A percentile compares a stretch with the other conserved stretches of the same genome.
phyloP scores from a whole-genome alignment of 1,140 invertebrate genomes.

The Pseudoatta argentina region DNA sequence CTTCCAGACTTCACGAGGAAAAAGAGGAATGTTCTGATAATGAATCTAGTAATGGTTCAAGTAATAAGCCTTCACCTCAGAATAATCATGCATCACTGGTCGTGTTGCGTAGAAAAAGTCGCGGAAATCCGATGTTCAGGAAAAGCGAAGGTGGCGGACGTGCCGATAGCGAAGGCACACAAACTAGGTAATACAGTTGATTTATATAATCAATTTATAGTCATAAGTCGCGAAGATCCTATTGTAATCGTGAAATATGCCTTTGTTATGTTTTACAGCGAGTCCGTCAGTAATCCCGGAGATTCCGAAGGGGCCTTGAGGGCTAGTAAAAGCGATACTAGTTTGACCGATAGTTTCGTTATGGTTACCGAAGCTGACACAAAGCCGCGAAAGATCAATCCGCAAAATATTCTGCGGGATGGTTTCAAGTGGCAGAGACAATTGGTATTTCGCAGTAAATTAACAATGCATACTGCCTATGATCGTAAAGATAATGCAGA shows the following conservation, averaged over 20 bases:
- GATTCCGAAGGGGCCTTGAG: conserved; percentile 87
- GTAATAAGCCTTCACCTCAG: conserved; percentile 79
- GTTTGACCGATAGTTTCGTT: conserved; percentile 96
- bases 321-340: conserved; percentile 96
- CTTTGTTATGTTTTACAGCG: conserved; percentile 66
- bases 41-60: conserved; percentile 84
- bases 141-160: conserved; percentile 89
- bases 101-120: conserved; percentile 89
- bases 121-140: conserved; percentile 89
- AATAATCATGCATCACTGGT: conserved; percentile 86
- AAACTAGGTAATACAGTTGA: conserved; percentile 76
- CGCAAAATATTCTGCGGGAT: conserved; percentile 88
- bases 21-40: conserved; percentile 89
- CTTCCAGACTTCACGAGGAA: conserved; percentile 89
- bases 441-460: conserved; percentile 97
- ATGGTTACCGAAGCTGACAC: conserved; percentile 90
- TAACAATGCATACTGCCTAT: conserved; percentile 99
- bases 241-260: neutral
- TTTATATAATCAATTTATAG: neutral
- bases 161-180: conserved; percentile 84
- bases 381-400: conserved; percentile 86
- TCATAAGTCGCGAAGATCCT: neutral
- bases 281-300: conserved; percentile 73
- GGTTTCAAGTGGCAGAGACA: conserved; percentile 96
- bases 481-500: conserved; percentile 98